phyloP scores from a whole-genome alignment of 2,797 vertebrate genomes.

The Anas acuta region DNA sequence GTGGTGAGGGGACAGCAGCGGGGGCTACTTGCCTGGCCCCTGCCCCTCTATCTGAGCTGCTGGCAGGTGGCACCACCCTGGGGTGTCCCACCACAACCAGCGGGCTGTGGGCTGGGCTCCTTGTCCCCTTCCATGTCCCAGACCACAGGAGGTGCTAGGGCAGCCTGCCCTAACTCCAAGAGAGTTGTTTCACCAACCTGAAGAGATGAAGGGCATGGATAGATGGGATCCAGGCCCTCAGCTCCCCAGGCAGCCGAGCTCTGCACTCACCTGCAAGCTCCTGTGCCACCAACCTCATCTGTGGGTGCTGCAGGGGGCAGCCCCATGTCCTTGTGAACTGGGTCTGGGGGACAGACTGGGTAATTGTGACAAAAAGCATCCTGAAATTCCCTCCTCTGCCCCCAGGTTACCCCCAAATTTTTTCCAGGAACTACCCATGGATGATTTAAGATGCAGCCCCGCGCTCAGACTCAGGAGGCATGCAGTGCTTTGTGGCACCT shows the following conservation, averaged over 20 bases:
- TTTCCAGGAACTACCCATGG: no score
- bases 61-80: not conserved
- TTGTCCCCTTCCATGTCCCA: not conserved
- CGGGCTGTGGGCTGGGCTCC: not conserved
- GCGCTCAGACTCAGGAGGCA: not conserved
- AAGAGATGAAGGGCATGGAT: not conserved
- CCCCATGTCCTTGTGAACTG: not conserved
- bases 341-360: not conserved
- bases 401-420: not conserved
- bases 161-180: not conserved
- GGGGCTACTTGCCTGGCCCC: not conserved
- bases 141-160: not conserved
- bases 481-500: not conserved
- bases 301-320: not conserved
- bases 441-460: not conserved
- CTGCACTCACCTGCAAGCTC: not conserved
- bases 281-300: not conserved
- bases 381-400: not conserved
- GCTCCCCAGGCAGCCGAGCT: not conserved
- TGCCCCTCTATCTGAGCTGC: not conserved
- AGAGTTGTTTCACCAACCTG: not conserved
- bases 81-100: not conserved
- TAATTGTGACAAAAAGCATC: not conserved
- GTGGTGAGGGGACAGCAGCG: not conserved
- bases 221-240: not conserved